phyloP scores from a whole-genome alignment of 2,797 vertebrate species.

The Hoplostethus atlanticus region DNA sequence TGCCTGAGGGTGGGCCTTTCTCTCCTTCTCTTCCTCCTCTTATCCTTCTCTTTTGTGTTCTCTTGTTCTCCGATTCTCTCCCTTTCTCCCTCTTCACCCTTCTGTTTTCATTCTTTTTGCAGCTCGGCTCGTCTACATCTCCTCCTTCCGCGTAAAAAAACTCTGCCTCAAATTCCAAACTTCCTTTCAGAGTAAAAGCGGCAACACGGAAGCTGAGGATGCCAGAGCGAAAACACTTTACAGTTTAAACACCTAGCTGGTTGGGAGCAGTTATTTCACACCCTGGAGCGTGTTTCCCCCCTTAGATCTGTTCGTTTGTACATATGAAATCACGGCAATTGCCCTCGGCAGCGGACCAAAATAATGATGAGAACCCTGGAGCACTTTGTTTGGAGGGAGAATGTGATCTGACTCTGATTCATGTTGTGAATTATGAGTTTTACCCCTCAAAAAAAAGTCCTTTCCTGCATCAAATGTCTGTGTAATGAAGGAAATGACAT shows the following conservation, averaged over 20 bases:
- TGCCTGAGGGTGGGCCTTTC: neutral
- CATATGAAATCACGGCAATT: conserved; percentile 10
- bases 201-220: neutral
- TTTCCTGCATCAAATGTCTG: too few relatives aligned
- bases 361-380: conserved; percentile 6
- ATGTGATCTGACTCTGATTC: neutral
- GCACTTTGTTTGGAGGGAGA: neutral
- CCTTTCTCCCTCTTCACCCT: neutral
- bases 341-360: neutral
- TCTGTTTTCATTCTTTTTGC: neutral
- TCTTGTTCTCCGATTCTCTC: conserved; percentile 12
- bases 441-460: too few relatives aligned
- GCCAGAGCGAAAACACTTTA: neutral
- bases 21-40: neutral
- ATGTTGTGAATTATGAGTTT: neutral
- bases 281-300: neutral
- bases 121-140: neutral
- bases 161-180: neutral
- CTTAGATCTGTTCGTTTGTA: neutral
- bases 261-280: conserved; percentile 6
- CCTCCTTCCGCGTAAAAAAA: neutral
- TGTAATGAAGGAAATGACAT: too few relatives aligned
- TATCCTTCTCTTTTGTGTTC: neutral
- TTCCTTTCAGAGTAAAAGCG: conserved; percentile 1
- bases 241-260: neutral